Conservation (phyloP, 2,797 vertebrate genomes). For the Geotria australis region DNA sequence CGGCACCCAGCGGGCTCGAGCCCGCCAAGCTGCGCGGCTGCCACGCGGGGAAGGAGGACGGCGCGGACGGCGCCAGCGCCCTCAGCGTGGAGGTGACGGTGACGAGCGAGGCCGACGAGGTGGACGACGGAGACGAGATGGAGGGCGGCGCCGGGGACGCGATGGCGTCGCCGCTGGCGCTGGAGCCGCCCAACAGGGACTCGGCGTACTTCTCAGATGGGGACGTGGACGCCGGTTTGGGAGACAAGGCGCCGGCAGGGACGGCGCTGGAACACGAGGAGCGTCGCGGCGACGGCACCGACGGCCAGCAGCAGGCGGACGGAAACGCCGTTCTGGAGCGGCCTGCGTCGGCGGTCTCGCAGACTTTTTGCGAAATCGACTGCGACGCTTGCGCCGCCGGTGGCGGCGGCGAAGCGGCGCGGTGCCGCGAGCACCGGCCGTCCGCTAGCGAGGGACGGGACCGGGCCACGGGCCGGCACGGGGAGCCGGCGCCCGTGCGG, state of each 20-base stretch:
- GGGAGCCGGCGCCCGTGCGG: too few species aligned
- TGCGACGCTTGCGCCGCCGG: too few species aligned
- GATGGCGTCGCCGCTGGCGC: constrained; percentile 8
- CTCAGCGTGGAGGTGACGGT: constrained; percentile 15
- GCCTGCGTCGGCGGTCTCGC: too few species aligned
- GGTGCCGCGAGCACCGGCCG: too few species aligned
- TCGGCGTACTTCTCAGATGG: constrained; percentile 88
- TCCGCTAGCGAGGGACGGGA: too few species aligned
- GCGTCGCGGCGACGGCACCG: too few species aligned
- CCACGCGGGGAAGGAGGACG: background rate
- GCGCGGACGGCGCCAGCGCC: background rate
- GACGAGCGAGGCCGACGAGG: constrained; percentile 13
- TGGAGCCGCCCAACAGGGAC: constrained; percentile 49
- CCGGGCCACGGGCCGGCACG: too few species aligned
- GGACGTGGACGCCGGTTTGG: constrained; percentile 22
- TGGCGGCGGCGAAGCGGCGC: too few species aligned
- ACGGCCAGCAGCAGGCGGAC: background rate
- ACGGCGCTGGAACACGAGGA: too few species aligned
- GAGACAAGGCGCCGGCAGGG: too few species aligned
- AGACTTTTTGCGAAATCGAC: too few species aligned
- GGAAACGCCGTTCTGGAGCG: too few species aligned
- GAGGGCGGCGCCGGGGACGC: constrained; percentile 14
- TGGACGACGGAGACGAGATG: constrained; percentile 15
- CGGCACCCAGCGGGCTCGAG: constrained; percentile 7
- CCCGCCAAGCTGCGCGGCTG: background rate